These are phyloP conservation scores for Hylaea fasciaria DNA, from an alignment of 2,888 invertebrate species.

Conservation along the genomic window DNA sequence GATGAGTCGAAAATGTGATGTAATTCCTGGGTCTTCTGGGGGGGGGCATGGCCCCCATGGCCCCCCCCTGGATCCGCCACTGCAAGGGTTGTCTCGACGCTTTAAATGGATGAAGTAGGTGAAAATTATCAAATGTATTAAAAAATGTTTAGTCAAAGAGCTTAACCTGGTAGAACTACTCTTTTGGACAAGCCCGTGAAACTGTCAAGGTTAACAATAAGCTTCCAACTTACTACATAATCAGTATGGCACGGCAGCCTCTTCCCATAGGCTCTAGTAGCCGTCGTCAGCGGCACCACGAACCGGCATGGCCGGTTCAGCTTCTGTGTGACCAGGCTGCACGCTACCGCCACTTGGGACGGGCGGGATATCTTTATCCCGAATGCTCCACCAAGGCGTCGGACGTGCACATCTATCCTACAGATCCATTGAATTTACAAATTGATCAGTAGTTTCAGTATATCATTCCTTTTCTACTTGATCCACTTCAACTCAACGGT, in stretches of 20 bases:
- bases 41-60: no score
- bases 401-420: slow-evolving; percentile 87
- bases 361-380: slow-evolving; percentile 89
- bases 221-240: slow-evolving; percentile 76
- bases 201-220: background rate
- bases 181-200: no score
- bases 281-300: slow-evolving; percentile 86
- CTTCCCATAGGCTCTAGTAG: slow-evolving; percentile 86
- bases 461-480: no score
- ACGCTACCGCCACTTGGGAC: slow-evolving; percentile 71
- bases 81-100: no score
- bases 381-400: slow-evolving; percentile 79
- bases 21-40: no score
- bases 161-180: no score
- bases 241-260: slow-evolving; percentile 76
- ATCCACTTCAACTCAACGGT: no score
- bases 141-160: no score
- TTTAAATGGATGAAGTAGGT: no score
- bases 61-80: no score
- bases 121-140: no score
- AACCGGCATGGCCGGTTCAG: slow-evolving; percentile 87
- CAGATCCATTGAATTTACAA: slow-evolving; percentile 23
- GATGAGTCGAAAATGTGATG: no score
- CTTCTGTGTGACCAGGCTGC: slow-evolving; percentile 83
- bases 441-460: background rate